A percentile compares a stretch with the other conserved stretches of the same genome.
These are phyloP conservation scores for Drosophila tanythrix DNA, from an alignment of 2,888 invertebrate species.

Conservation along the genomic window DNA sequence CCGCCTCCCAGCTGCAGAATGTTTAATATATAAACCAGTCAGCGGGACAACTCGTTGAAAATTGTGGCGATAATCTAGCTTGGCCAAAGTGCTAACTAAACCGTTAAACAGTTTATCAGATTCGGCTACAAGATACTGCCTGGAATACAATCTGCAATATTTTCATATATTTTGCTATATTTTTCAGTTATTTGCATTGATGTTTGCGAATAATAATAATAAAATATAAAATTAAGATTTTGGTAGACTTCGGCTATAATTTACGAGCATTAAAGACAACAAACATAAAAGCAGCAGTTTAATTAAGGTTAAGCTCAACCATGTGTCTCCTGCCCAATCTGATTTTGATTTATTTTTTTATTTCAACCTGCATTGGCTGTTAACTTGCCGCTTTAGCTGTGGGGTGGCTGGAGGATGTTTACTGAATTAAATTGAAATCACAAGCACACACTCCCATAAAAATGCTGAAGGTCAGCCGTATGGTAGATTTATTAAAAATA, in stretches of 20 bases:
- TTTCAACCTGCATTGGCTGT: constrained; percentile 4
- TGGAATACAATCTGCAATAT: too few relatives aligned
- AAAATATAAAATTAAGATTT: neutral
- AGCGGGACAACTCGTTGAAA: neutral
- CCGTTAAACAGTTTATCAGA: too few relatives aligned
- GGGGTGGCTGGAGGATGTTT: constrained; percentile 16
- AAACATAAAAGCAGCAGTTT: constrained; percentile 16
- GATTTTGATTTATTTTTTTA: neutral
- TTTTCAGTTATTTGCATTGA: too few relatives aligned
- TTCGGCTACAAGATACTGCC: too few relatives aligned
- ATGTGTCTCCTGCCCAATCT: neutral
- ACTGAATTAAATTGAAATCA: constrained; percentile 34
- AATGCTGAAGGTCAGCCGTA: constrained; percentile 45
- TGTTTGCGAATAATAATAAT: neutral
- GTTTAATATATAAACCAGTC: constrained; percentile 13
- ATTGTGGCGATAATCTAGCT: too few relatives aligned
- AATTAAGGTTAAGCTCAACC: constrained; percentile 14
- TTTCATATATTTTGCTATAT: too few relatives aligned
- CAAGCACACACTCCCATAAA: constrained; percentile 6
- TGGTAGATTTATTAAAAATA: constrained; percentile 35
- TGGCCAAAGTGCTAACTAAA: neutral
- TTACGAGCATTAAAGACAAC: constrained; percentile 13
- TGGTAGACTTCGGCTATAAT: neutral
- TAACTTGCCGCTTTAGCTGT: neutral
- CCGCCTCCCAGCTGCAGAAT: constrained; percentile 16